phyloP scores from a whole-genome alignment of 2,113 vertebrate genomes.

The Pterocles burchelli region DNA sequence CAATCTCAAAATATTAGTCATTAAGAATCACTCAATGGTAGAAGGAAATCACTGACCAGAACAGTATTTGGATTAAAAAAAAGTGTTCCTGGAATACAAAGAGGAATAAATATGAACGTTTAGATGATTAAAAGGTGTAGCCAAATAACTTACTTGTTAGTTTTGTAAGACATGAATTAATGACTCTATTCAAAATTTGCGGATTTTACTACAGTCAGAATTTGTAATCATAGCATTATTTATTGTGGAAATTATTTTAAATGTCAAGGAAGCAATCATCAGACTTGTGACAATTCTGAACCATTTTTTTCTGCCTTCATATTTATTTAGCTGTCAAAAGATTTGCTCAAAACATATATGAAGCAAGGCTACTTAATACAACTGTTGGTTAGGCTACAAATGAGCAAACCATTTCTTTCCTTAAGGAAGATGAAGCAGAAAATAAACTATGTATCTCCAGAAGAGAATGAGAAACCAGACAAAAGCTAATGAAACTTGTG shows the following conservation, averaged over 20 bases:
- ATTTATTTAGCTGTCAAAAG: not conserved
- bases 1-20: not conserved
- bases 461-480: not conserved
- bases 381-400: not conserved
- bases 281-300: not conserved
- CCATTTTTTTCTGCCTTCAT: not conserved
- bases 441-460: not conserved
- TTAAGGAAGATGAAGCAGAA: not conserved
- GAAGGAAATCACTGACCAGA: not conserved
- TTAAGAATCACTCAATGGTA: not conserved
- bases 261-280: not conserved
- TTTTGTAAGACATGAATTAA: not conserved
- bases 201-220: not conserved
- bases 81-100: not conserved
- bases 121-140: not conserved
- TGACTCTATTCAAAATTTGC: not conserved
- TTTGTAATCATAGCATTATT: not conserved
- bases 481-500: not conserved
- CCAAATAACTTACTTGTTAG: not conserved
- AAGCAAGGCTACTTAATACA: not conserved
- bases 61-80: not conserved
- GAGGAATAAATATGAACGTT: not conserved
- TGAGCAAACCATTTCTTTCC: not conserved
- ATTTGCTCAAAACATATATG: not conserved
- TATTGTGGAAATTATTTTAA: slow-evolving; percentile 7